Evolutionary conservation across 2,888 invertebrate genomes (phyloP).

Genomic region (Drosophila fungiperda): DNA sequence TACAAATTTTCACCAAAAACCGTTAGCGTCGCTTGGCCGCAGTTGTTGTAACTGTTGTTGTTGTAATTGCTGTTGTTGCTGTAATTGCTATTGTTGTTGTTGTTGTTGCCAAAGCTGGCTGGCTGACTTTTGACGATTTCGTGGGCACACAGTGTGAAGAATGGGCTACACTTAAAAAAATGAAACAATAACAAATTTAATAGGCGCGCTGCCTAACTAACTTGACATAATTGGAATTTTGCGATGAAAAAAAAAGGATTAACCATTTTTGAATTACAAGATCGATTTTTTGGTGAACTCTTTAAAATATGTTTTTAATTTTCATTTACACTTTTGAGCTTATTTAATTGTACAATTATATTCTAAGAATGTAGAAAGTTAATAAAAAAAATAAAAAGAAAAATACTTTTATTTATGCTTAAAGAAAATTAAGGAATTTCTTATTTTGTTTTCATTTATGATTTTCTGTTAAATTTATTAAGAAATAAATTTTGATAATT

Average conservation of each 20-base stretch:
- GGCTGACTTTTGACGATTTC: constrained; percentile 75
- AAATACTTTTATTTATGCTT: background rate
- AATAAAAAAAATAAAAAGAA: background rate
- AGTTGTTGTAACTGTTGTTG: constrained; percentile 42
- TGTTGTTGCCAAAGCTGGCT: constrained; percentile 56
- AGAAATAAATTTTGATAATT: background rate
- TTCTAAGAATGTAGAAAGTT: background rate
- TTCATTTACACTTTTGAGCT: background rate
- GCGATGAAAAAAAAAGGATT: background rate
- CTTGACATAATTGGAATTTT: background rate
- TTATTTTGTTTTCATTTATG: background rate
- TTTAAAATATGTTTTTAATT: background rate
- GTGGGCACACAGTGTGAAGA: constrained; percentile 81
- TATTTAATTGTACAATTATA: background rate
- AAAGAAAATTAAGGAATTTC: background rate
- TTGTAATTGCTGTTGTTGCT: constrained; percentile 25
- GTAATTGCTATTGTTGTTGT: constrained; percentile 22
- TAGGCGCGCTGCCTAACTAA: background rate
- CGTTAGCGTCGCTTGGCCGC: constrained; percentile 71
- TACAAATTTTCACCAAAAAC: constrained; percentile 80
- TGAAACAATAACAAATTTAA: background rate
- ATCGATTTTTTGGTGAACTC: background rate
- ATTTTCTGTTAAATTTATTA: background rate
- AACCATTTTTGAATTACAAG: background rate
- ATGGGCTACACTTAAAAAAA: constrained; percentile 46